Evolutionary conservation across 2,888 invertebrate genomes (phyloP).

Genomic region (Priocnemis perturbator): DNA sequence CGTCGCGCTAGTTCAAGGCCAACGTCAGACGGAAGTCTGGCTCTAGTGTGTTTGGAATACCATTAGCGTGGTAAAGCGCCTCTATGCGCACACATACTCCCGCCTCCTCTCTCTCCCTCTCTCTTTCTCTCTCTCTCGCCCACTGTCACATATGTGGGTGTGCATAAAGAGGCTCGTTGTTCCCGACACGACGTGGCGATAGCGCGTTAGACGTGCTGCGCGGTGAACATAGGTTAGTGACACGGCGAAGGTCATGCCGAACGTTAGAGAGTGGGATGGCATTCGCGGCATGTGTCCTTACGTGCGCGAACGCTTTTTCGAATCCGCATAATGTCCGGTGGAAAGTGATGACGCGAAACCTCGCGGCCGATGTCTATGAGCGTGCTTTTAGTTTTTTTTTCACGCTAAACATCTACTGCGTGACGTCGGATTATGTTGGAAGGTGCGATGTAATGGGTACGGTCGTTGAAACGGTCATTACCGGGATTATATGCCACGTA

Average conservation of each 20-base stretch:
- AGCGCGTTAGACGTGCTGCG: slow-evolving; percentile 55
- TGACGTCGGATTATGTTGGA: neutral
- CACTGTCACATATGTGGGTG: slow-evolving; percentile 12
- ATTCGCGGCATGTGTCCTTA: slow-evolving; percentile 1
- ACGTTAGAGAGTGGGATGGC: slow-evolving; percentile 15
- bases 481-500: too few species aligned
- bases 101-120: slow-evolving; percentile 4
- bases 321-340: too few species aligned
- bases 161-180: slow-evolving; percentile 48
- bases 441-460: too few species aligned
- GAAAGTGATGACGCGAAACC: neutral
- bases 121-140: slow-evolving; percentile 3
- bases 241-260: slow-evolving; percentile 64
- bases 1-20: slow-evolving; percentile 66
- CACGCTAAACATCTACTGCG: neutral
- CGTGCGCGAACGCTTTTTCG: too few species aligned
- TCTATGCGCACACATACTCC: too few species aligned
- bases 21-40: slow-evolving; percentile 70
- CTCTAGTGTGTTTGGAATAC: slow-evolving; percentile 68
- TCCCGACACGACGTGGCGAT: slow-evolving; percentile 29
- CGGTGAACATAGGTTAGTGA: slow-evolving; percentile 69
- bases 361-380: neutral
- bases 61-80: slow-evolving; percentile 44
- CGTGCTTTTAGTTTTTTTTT: neutral
- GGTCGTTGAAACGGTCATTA: too few species aligned